Conservation (phyloP, 2,797 vertebrate genomes). For the Kryptolebias ocellatus region DNA sequence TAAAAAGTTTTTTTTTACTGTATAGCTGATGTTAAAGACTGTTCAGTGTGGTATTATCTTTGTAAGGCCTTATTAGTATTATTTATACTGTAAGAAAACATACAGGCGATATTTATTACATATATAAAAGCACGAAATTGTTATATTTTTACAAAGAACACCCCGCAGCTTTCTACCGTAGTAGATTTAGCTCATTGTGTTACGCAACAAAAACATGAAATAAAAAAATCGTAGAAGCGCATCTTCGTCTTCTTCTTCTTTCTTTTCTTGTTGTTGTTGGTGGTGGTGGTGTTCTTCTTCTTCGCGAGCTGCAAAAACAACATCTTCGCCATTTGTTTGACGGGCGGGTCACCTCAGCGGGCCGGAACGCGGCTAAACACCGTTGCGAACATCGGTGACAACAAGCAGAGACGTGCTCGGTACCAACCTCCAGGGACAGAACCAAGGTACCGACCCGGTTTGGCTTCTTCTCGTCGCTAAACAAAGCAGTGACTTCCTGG, state of each 20-base stretch:
- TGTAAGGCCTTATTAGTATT: neutral
- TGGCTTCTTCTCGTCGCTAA: neutral
- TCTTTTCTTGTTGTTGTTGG: too few relatives aligned
- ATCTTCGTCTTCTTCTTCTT: too few relatives aligned
- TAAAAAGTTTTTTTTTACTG: neutral
- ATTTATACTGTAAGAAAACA: too few relatives aligned
- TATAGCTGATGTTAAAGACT: too few relatives aligned
- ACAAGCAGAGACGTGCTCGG: conserved; percentile 5
- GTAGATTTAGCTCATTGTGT: too few relatives aligned
- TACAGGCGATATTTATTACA: too few relatives aligned
- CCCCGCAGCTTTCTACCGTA: too few relatives aligned
- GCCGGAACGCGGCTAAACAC: conserved; percentile 15
- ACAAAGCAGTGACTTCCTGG: neutral
- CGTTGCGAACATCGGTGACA: neutral
- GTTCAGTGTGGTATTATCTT: too few relatives aligned
- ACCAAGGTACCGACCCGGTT: neutral
- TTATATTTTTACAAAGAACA: too few relatives aligned
- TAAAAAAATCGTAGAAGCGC: neutral
- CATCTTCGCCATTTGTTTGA: neutral
- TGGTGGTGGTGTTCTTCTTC: neutral
- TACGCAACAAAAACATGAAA: too few relatives aligned
- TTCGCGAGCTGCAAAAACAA: neutral
- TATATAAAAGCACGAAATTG: too few relatives aligned
- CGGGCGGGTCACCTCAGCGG: conserved; percentile 7
- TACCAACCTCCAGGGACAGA: conserved; percentile 35